These are phyloP conservation scores for Darevskia nairensis DNA, from an alignment of 2,797 vertebrate species.

Conservation along the genomic window DNA sequence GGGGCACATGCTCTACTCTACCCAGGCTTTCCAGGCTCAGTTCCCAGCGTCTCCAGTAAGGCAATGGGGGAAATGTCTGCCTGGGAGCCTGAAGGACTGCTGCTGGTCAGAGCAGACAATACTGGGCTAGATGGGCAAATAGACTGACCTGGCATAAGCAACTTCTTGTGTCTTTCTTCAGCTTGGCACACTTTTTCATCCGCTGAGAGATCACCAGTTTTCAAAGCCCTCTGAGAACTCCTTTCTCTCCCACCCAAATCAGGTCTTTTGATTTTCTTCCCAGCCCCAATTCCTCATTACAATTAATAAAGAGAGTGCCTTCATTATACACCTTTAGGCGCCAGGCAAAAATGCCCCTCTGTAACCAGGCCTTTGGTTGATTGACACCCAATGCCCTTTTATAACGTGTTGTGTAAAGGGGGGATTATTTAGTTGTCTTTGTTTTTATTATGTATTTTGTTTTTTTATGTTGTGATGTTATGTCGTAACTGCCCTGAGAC, in stretches of 20 bases:
- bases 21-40: not conserved
- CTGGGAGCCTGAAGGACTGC: not conserved
- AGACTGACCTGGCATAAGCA: not conserved
- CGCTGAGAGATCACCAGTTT: not conserved
- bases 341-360: too few relatives aligned
- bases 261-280: constrained; percentile 3
- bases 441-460: too few relatives aligned
- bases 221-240: not conserved
- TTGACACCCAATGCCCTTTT: too few relatives aligned
- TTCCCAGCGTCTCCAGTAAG: not conserved
- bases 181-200: not conserved
- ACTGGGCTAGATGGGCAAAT: not conserved
- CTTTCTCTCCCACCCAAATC: not conserved
- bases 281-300: not conserved
- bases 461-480: too few relatives aligned
- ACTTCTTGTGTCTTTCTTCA: not conserved
- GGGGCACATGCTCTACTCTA: not conserved
- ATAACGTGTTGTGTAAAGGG: too few relatives aligned
- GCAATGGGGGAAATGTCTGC: not conserved
- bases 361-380: too few relatives aligned
- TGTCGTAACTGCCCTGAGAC: too few relatives aligned
- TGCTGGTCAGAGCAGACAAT: not conserved
- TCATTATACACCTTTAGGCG: too few relatives aligned
- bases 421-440: too few relatives aligned
- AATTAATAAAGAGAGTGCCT: too few relatives aligned